Conservation (phyloP, 1,140 invertebrate genomes). For the Acromyrmex echinatior region DNA sequence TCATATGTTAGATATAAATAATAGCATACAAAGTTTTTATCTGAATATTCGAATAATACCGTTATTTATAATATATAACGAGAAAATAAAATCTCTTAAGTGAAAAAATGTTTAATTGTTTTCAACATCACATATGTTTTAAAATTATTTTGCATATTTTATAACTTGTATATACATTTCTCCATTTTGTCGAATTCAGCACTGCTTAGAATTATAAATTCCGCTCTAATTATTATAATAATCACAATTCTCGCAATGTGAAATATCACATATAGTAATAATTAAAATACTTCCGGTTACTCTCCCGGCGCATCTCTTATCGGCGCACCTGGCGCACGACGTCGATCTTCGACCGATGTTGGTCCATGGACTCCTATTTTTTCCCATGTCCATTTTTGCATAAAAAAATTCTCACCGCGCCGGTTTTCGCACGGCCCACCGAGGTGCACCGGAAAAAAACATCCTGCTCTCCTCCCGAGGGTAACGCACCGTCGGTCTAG, state of each 20-base stretch:
- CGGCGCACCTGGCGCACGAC: slow-evolving; percentile 33
- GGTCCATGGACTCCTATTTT: slow-evolving; percentile 76
- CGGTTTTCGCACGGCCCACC: slow-evolving; percentile 82
- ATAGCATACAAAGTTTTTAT: too few relatives aligned
- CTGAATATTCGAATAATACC: background rate
- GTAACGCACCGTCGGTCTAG: slow-evolving; percentile 55
- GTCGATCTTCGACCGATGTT: slow-evolving; percentile 39
- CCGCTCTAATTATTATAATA: background rate
- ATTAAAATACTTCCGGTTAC: slow-evolving; percentile 9
- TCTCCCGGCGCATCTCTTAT: slow-evolving; percentile 49
- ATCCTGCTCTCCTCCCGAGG: slow-evolving; percentile 46
- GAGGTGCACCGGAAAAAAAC: slow-evolving; percentile 52
- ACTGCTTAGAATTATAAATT: too few relatives aligned
- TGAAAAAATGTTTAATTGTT: background rate
- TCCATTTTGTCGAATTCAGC: too few relatives aligned
- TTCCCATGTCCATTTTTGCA: slow-evolving; percentile 86
- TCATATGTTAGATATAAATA: background rate
- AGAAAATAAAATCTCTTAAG: background rate
- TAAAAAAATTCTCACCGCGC: slow-evolving; percentile 86
- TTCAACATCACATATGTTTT: background rate
- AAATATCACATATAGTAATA: background rate
- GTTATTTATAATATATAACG: background rate
- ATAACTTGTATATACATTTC: background rate
- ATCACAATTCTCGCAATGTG: background rate
- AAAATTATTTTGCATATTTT: background rate